Percentiles rank a stretch among this genome's conserved stretches.
These are phyloP conservation scores for Eudyptes chrysolophus DNA, from an alignment of 2,113 vertebrate species.

Conservation along the genomic window DNA sequence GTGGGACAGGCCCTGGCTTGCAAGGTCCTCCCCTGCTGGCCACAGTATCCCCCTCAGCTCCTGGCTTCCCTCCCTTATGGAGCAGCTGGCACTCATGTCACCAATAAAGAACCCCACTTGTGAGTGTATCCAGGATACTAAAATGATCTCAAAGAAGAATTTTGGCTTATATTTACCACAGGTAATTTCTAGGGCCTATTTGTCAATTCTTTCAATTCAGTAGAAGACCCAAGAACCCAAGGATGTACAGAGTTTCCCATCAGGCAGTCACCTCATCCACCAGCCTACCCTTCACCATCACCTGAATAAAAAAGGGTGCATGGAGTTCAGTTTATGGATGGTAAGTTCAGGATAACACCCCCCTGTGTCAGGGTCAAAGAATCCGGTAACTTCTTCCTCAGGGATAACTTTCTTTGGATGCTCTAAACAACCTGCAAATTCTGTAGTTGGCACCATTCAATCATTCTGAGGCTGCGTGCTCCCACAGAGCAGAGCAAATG, in stretches of 20 bases:
- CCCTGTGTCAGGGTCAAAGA: background rate
- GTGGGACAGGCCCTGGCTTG: background rate
- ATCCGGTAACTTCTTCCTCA: background rate
- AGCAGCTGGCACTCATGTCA: background rate
- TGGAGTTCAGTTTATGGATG: background rate
- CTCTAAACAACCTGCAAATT: background rate
- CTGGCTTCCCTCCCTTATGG: rapidly evolving
- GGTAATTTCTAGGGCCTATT: background rate
- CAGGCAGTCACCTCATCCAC: background rate
- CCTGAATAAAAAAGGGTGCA: background rate
- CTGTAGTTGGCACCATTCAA: background rate
- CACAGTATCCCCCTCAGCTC: background rate
- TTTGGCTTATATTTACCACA: background rate
- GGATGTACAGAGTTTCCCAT: background rate
- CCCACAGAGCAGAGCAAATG: background rate
- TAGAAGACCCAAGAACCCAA: background rate
- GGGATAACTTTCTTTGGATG: background rate
- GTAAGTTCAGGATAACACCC: rapidly evolving
- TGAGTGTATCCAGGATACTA: background rate
- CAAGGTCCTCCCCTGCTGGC: background rate
- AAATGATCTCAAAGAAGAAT: background rate
- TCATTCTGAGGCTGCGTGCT: background rate
- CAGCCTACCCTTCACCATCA: background rate
- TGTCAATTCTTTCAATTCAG: background rate
- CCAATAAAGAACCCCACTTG: background rate